phyloP scores from a whole-genome alignment of 2,113 vertebrate species.

The Pitta sordida region DNA sequence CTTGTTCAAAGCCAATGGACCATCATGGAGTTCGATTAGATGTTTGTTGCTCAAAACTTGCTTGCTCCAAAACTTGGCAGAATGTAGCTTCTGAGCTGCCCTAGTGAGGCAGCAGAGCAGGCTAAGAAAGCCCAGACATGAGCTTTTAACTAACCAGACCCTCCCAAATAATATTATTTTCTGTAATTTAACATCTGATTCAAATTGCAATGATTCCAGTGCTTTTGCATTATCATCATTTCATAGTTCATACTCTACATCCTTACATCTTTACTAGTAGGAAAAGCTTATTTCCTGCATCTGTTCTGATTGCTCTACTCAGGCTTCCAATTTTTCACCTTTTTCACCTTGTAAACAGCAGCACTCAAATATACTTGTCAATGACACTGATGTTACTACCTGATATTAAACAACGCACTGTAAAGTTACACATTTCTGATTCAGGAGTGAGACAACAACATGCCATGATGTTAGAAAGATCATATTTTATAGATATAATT shows the following conservation, averaged over 20 bases:
- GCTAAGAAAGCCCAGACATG: not conserved
- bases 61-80: not conserved
- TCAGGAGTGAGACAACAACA: not conserved
- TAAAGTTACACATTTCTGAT: not conserved
- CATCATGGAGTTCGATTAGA: not conserved
- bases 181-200: not conserved
- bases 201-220: not conserved
- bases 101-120: not conserved
- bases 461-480: not conserved
- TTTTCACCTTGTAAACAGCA: not conserved
- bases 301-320: not conserved
- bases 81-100: not conserved
- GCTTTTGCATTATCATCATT: not conserved
- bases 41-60: not conserved
- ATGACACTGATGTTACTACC: not conserved
- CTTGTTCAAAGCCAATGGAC: not conserved
- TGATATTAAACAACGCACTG: not conserved
- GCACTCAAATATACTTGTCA: not conserved
- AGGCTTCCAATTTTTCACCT: not conserved
- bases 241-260: not conserved
- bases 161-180: not conserved
- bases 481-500: not conserved
- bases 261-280: rapidly evolving
- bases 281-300: not conserved
- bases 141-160: not conserved